Evolutionary conservation across 2,113 vertebrate species (phyloP).

Genomic region (Muntiacus muntjak): DNA sequence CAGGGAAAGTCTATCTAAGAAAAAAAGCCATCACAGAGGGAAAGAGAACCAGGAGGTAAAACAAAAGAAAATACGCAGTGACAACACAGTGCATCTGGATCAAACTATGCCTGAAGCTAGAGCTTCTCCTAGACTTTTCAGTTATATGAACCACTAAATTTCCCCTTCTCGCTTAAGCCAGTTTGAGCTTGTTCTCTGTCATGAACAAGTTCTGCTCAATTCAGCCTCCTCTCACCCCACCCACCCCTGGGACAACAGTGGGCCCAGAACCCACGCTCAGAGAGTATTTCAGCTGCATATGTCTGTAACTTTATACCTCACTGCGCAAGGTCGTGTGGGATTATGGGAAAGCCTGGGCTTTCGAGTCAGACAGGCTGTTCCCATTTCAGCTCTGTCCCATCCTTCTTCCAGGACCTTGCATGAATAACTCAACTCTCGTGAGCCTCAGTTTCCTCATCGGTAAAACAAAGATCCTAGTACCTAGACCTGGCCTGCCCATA

Average conservation of each 20-base stretch:
- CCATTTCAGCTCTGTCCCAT: not conserved
- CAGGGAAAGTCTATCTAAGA: not conserved
- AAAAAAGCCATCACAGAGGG: not conserved
- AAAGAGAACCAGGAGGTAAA: not conserved
- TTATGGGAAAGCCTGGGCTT: not conserved
- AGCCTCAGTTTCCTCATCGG: not conserved
- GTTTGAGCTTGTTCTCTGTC: not conserved
- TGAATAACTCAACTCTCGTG: no score
- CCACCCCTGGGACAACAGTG: not conserved
- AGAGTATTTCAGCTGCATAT: not conserved
- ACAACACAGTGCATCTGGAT: not conserved
- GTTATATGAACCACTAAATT: not conserved
- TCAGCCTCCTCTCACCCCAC: not conserved
- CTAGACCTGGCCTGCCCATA: not conserved
- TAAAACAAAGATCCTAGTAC: not conserved
- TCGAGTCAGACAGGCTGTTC: not conserved
- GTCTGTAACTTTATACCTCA: not conserved
- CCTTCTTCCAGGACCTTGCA: not conserved
- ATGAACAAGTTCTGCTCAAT: not conserved
- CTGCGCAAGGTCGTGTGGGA: not conserved
- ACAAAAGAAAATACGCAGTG: not conserved
- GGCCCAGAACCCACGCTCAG: not conserved
- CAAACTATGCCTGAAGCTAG: conserved; percentile 22
- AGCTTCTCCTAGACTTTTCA: not conserved
- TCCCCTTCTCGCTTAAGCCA: not conserved